phyloP scores from a whole-genome alignment of 1,140 invertebrate species.

The Orussus abietinus region DNA sequence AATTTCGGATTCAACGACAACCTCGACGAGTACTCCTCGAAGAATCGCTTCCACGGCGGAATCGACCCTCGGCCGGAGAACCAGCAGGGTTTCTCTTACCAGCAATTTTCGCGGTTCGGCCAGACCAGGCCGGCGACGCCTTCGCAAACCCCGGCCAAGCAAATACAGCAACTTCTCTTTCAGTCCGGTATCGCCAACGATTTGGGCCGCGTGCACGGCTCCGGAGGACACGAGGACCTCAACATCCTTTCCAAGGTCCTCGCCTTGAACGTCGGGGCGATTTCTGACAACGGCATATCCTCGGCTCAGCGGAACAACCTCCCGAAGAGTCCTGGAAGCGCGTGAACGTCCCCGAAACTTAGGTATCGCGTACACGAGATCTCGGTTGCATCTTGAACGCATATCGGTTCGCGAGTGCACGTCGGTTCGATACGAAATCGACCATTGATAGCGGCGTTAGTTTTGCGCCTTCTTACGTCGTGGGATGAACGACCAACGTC shows the following conservation, averaged over 20 bases:
- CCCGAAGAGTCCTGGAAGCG: not conserved
- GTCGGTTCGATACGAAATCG: too few relatives aligned
- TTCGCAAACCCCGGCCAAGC: conserved; percentile 53
- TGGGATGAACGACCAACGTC: too few relatives aligned
- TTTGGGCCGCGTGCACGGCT: conserved; percentile 32
- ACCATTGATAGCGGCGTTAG: too few relatives aligned
- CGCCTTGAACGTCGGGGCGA: conserved; percentile 68
- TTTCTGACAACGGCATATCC: not conserved
- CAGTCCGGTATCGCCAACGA: conserved; percentile 59
- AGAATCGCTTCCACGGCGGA: too few relatives aligned
- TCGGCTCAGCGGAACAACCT: conserved; percentile 1
- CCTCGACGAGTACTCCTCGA: conserved; percentile 20
- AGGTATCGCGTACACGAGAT: too few relatives aligned
- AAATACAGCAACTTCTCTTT: conserved; percentile 62
- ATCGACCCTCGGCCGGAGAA: too few relatives aligned
- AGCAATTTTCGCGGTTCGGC: conserved; percentile 29
- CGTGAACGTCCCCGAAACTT: too few relatives aligned
- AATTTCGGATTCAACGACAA: conserved; percentile 57
- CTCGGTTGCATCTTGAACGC: too few relatives aligned
- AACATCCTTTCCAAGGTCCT: conserved; percentile 78
- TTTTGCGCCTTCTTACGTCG: too few relatives aligned
- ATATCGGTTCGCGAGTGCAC: too few relatives aligned
- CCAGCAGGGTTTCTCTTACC: conserved; percentile 28
- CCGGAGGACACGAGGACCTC: conserved; percentile 63
- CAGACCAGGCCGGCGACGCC: conserved; percentile 20